These are phyloP conservation scores for Pitangus sulphuratus DNA, from an alignment of 2,797 vertebrate genomes.

Conservation along the genomic window DNA sequence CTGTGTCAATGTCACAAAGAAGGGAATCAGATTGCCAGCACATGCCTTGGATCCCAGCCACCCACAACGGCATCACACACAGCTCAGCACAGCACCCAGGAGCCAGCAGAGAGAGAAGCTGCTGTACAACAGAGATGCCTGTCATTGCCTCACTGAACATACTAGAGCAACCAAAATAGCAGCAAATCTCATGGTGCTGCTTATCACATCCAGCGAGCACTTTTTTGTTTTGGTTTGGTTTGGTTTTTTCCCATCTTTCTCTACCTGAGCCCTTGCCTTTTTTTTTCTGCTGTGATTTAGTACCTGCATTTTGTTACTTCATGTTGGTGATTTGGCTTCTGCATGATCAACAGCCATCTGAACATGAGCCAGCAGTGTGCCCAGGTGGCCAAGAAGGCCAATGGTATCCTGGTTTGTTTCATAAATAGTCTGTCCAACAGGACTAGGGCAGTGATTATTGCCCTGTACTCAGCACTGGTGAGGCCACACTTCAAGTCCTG, in stretches of 20 bases:
- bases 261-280: neutral
- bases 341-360: neutral
- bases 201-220: neutral
- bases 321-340: neutral
- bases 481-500: neutral
- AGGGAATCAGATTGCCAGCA: neutral
- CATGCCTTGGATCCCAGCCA: neutral
- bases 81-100: neutral
- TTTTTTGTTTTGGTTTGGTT: neutral
- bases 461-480: neutral
- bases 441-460: neutral
- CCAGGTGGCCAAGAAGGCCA: neutral
- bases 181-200: neutral
- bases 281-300: neutral
- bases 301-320: neutral
- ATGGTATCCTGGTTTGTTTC: neutral
- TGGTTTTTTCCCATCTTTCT: neutral
- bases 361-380: neutral
- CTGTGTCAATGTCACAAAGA: neutral
- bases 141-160: neutral
- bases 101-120: neutral
- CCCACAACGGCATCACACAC: neutral
- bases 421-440: neutral
- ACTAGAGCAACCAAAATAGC: neutral
- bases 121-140: neutral